phyloP scores from a whole-genome alignment of 2,797 vertebrate species.

The Ptychadena robeensis region DNA sequence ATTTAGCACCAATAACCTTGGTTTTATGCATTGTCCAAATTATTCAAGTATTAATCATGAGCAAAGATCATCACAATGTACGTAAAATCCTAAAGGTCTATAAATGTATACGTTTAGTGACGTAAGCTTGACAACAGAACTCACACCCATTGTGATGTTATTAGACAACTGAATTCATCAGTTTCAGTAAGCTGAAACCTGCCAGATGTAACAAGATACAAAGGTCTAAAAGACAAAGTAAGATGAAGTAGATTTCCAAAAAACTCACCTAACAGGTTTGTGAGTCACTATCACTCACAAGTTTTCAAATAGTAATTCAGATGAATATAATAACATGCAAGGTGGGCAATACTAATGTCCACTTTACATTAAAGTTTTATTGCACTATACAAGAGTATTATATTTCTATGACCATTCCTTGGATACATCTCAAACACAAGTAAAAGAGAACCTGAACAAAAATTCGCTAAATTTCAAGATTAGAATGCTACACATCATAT shows the following conservation, averaged over 20 bases:
- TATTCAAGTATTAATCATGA: not conserved
- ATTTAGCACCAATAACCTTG: too few species aligned
- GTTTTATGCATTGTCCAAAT: not conserved
- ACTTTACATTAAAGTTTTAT: not conserved
- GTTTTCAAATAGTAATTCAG: not conserved
- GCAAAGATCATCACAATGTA: not conserved
- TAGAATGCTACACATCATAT: too few species aligned
- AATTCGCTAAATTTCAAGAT: too few species aligned
- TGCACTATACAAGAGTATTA: too few species aligned
- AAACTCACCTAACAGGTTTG: conserved; percentile 42
- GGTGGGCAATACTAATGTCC: not conserved
- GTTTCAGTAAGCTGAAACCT: conserved; percentile 12
- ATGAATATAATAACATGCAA: not conserved
- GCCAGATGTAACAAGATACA: conserved; percentile 37
- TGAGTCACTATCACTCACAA: not conserved
- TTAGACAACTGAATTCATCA: not conserved
- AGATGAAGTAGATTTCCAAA: not conserved
- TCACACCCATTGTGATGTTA: conserved; percentile 10
- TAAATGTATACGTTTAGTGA: too few species aligned
- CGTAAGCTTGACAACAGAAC: not conserved
- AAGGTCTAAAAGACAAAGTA: conserved; percentile 1
- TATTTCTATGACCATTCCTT: too few species aligned
- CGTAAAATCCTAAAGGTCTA: too few species aligned
- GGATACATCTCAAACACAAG: too few species aligned
- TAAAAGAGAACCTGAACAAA: too few species aligned